phyloP scores from a whole-genome alignment of 2,888 invertebrate genomes.

The Sphinx pinastri region DNA sequence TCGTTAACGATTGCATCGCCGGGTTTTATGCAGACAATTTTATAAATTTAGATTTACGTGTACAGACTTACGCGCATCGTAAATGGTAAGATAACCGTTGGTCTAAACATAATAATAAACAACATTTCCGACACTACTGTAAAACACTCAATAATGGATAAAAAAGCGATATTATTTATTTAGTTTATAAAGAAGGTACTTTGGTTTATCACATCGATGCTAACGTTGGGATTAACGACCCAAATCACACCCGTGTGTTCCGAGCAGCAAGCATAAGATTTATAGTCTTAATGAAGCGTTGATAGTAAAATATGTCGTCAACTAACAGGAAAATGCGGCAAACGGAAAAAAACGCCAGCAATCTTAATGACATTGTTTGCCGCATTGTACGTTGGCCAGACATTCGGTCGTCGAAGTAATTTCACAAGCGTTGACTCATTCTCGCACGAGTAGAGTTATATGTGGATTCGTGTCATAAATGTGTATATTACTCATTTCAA shows the following conservation, averaged over 20 bases:
- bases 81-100: too few relatives aligned
- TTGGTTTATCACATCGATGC: too few relatives aligned
- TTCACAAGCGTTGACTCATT: slow-evolving; percentile 5
- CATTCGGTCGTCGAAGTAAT: not conserved
- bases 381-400: not conserved
- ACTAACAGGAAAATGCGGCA: not conserved
- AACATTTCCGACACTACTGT: too few relatives aligned
- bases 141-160: too few relatives aligned
- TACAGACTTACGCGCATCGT: too few relatives aligned
- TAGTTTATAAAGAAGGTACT: too few relatives aligned
- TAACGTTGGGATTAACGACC: too few relatives aligned
- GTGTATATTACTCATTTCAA: not conserved
- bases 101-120: too few relatives aligned
- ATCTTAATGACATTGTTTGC: not conserved
- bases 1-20: not conserved
- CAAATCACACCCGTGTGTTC: too few relatives aligned
- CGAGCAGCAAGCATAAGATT: too few relatives aligned
- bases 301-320: not conserved
- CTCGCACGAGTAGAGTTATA: not conserved
- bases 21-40: not conserved
- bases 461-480: not conserved
- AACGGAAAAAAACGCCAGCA: not conserved
- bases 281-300: too few relatives aligned
- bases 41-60: not conserved
- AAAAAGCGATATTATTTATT: too few relatives aligned